Base-by-base conservation (phyloP, 2,113 vertebrate species). In the Lagopus leucura region DNA sequence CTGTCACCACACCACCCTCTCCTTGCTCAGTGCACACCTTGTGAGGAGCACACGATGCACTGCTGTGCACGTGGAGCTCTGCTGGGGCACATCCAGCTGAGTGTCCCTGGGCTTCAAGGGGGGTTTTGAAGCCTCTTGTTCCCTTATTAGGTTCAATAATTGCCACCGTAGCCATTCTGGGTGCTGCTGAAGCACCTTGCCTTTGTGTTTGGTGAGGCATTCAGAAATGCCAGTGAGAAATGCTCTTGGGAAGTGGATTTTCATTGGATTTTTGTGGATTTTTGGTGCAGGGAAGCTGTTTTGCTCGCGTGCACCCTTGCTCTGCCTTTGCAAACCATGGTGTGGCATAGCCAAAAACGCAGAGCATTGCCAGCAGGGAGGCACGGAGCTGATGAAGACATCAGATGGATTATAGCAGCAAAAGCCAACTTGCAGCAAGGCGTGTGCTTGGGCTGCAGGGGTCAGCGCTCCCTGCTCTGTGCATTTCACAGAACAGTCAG, bases 361-460 rank as follows among this genome's bases (percentile, higher is more conserved):
- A 1, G 25, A 4, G 1, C 4, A 3, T n/a, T 16, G 36, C 52
- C 18, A 1, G 28, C 4, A 1, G 34, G 55, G 34, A 2, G 4
- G 34, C n/a, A 14, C 0, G 2, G 32, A 3, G 3, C 11, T 34
- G 27, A 0, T 25, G 2, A 43, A 74, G 79, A n/a, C 30, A 20
- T 55, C 47, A 6, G 6, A 34, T 52, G 50, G 24, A 15, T 65
- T 30, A 38, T 12, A 32, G 34, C 1, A 42, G 65, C 20, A 86
- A n/a, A 55, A 84, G n/a, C 25, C 2, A 0, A 10, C 17, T 48
- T 0, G 47, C 47, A 63, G 72, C 67, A 16, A 58, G 72, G 38
- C 21, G 3, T 7, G 1, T 38, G 9, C 36, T 42, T 70, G 71
- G n/a, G 19, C 6, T 42, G 67, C 61, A 69, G 47, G 54, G 30